Evolutionary conservation across 2,113 vertebrate genomes (phyloP), one percentile per base, ranked within the genome.

Genomic region (Sorex fumeus): DNA sequence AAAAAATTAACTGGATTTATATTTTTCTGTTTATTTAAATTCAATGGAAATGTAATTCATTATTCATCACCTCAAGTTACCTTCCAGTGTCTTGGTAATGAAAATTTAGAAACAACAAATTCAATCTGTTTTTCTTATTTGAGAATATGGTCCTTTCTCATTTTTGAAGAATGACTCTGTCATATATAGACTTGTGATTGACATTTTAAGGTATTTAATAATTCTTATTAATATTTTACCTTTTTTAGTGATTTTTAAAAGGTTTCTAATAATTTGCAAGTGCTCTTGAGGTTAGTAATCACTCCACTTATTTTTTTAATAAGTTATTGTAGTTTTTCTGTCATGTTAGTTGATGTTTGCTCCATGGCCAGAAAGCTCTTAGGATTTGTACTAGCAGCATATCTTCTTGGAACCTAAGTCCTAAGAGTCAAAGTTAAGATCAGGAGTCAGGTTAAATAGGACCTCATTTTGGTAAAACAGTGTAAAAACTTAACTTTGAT

Each of bases 321-420:
- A 75, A 78, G 30, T 30, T 2, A 9, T 50, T 70, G 28, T 8
- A 12, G 5, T 3, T 75, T 75, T 28, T 27, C 1, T 84, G 60
- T 76, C 43, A 75, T 32, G 4, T 57, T 50, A 64, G 0, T 70
- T 72, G 50, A 66, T n/a, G 18, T 78, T 60, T 60, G 57, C 57
- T 60, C 4, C 57, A 60, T 23, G 19, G 57, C 6, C 57, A 60
- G 18, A 60, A 60, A 23, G 4, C 57, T 60, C 57, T 53, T 53
- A 91, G 57, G 28, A 85, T 94, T 53, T 93, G 90, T 87, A 91
- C 93, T 94, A 93, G 67, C 66, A 62, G 34, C 4, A 30, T 36
- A 0, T 40, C 40, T 77, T 81, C 67, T 71, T 95, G 76, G 72
- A 96, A 79, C 28, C 0, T 12, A 6, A 82, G 75, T 84, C 50